These are phyloP conservation scores for Laspeyria flexula DNA, from an alignment of 2,888 invertebrate genomes.

Conservation along the genomic window DNA sequence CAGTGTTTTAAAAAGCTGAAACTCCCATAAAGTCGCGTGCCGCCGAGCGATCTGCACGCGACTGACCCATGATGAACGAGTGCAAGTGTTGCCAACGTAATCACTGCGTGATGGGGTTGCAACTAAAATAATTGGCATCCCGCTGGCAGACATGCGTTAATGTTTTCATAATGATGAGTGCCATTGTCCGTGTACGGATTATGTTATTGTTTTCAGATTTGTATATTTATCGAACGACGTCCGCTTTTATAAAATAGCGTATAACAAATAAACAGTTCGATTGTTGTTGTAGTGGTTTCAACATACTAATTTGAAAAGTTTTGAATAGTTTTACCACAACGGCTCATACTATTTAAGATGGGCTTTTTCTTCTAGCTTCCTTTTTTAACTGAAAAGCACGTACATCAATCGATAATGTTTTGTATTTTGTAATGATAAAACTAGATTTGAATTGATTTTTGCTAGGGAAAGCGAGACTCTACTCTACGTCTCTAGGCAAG, in stretches of 20 bases:
- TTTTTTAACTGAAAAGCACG: too few species aligned
- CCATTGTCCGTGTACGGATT: constrained; percentile 68
- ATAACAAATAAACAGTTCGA: constrained; percentile 52
- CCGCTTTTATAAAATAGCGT: constrained; percentile 57
- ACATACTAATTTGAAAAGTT: not conserved
- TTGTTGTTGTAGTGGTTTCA: constrained; percentile 13
- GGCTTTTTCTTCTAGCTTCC: too few species aligned
- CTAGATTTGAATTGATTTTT: too few species aligned
- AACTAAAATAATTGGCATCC: constrained; percentile 82
- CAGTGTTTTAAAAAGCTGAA: constrained; percentile 54
- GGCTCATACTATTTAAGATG: too few species aligned
- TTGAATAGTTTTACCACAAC: not conserved
- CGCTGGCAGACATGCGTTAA: constrained; percentile 76
- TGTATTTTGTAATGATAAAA: too few species aligned
- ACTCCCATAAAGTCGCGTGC: constrained; percentile 49
- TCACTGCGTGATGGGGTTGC: constrained; percentile 77
- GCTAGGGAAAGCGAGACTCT: too few species aligned
- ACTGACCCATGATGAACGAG: constrained; percentile 69
- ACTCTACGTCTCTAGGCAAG: too few species aligned
- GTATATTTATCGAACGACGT: constrained; percentile 53
- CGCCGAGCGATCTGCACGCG: constrained; percentile 59
- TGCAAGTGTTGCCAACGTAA: constrained; percentile 73
- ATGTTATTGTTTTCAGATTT: constrained; percentile 77
- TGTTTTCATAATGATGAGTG: constrained; percentile 83
- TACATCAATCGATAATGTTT: too few species aligned